Percentiles rank a stretch among this genome's conserved stretches.
Conservation (phyloP, 2,113 vertebrate species). For the Brachirus orientalis region DNA sequence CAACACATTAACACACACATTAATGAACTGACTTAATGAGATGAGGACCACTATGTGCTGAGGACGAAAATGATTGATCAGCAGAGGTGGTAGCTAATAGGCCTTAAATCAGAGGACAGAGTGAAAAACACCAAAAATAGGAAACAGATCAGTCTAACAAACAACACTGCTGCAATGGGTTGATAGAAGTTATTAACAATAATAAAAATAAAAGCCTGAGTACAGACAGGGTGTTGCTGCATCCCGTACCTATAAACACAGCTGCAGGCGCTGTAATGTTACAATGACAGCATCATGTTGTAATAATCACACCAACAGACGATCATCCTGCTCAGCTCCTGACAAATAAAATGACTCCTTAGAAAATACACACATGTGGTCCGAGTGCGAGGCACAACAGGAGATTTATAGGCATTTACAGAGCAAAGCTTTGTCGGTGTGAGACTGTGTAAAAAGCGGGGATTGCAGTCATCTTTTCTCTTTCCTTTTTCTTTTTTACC, state of each 20-base stretch:
- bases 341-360: not conserved
- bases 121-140: constrained; percentile 14
- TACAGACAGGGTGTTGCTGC: constrained; percentile 54
- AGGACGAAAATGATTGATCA: constrained; percentile 44
- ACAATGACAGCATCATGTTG: constrained; percentile 68
- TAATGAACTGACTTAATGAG: too few species aligned
- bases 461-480: constrained; percentile 63
- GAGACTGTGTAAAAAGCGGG: constrained; percentile 23
- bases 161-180: constrained; percentile 12
- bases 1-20: too few species aligned
- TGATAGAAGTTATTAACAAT: constrained; percentile 48
- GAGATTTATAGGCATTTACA: constrained; percentile 22
- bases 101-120: constrained; percentile 38
- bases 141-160: not conserved
- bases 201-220: constrained; percentile 17
- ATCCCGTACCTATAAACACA: constrained; percentile 64
- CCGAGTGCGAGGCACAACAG: constrained; percentile 28
- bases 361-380: constrained; percentile 16
- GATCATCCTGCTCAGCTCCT: constrained; percentile 28
- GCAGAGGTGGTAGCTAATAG: constrained; percentile 37
- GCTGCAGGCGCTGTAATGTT: constrained; percentile 64
- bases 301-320: constrained; percentile 49
- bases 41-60: constrained; percentile 7
- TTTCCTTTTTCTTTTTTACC: constrained; percentile 70
- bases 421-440: constrained; percentile 37